These are phyloP conservation scores for Seriola aureovittata DNA, from an alignment of 2,113 vertebrate species.

Conservation along the genomic window DNA sequence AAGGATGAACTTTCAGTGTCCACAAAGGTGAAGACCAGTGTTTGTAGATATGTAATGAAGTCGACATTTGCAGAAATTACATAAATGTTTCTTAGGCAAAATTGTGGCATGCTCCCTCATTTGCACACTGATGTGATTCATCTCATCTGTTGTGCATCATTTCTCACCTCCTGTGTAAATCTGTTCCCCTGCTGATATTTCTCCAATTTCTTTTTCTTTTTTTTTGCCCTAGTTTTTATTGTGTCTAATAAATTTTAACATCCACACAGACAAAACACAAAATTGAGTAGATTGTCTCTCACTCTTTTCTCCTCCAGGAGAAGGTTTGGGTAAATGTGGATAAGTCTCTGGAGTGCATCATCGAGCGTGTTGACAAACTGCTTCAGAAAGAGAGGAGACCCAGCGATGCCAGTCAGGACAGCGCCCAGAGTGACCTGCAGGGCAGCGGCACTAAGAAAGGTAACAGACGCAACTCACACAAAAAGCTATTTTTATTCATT, in stretches of 20 bases:
- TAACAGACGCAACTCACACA: conserved; percentile 74
- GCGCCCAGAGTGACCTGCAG: conserved; percentile 85
- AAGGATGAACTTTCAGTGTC: background rate
- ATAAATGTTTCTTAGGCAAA: conserved; percentile 22
- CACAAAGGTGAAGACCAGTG: background rate
- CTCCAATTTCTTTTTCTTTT: background rate
- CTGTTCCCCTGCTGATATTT: background rate
- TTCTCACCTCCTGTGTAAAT: background rate
- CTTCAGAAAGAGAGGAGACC: conserved; percentile 93
- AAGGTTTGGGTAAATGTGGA: conserved; percentile 98
- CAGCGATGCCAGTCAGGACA: conserved; percentile 87
- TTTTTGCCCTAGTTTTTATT: background rate
- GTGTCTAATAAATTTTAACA: no score
- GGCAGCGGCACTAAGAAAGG: conserved; percentile 90
- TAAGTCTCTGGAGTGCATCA: conserved; percentile 98
- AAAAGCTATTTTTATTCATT: background rate
- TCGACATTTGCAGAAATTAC: background rate
- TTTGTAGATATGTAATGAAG: conserved; percentile 31
- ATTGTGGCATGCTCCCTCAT: background rate
- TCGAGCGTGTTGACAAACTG: conserved; percentile 96
- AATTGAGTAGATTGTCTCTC: background rate
- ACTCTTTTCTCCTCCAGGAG: conserved; percentile 84
- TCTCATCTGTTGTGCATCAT: conserved; percentile 4
- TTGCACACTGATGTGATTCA: conserved; percentile 24
- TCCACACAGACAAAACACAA: background rate